phyloP scores from a whole-genome alignment of 2,113 vertebrate species.

The Albula glossodonta region DNA sequence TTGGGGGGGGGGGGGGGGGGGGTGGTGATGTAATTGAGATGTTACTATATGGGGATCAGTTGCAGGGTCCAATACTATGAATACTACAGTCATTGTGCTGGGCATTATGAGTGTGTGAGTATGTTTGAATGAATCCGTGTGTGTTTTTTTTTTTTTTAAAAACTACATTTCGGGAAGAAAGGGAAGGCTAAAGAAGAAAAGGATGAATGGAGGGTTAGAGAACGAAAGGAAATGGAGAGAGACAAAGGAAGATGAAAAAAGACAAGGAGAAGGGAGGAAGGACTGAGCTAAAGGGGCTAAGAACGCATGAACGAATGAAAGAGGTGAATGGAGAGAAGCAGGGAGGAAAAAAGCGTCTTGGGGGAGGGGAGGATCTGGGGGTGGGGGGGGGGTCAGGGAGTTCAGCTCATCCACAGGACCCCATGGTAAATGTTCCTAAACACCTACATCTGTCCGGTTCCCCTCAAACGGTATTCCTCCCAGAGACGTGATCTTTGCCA shows the following conservation, averaged over 20 bases:
- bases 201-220: too few relatives aligned
- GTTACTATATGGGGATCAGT: conserved; percentile 70
- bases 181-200: too few relatives aligned
- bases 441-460: not conserved
- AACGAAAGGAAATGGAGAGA: not conserved
- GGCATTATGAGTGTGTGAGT: conserved; percentile 28
- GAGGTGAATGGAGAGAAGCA: not conserved
- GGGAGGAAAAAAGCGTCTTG: not conserved
- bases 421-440: too few relatives aligned
- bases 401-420: too few relatives aligned
- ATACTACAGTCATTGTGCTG: conserved; percentile 58
- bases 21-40: conserved; percentile 70
- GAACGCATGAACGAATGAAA: too few relatives aligned
- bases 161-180: too few relatives aligned
- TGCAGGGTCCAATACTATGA: conserved; percentile 65
- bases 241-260: not conserved
- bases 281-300: too few relatives aligned
- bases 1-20: conserved; percentile 46
- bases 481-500: too few relatives aligned
- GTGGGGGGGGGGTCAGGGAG: not conserved
- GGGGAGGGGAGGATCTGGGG: not conserved
- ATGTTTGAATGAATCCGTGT: conserved; percentile 34
- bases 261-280: conserved; percentile 23
- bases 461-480: not conserved
- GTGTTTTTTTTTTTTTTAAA: not conserved